phyloP scores from a whole-genome alignment of 2,113 vertebrate species.

The Microtus richardsoni region DNA sequence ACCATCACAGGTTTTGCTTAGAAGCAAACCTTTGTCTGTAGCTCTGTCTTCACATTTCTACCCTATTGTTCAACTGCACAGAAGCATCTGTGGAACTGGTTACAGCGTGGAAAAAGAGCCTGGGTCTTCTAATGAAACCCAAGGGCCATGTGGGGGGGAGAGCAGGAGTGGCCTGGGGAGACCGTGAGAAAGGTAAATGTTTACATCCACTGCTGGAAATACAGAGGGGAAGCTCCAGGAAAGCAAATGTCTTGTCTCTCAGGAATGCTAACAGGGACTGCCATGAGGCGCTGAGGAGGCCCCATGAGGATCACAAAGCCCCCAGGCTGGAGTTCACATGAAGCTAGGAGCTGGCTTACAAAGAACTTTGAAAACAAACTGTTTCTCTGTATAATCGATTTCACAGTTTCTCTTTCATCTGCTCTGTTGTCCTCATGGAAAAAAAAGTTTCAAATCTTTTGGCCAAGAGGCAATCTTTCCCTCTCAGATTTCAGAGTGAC shows the following conservation, averaged over 20 bases:
- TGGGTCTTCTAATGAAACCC: fast-evolving
- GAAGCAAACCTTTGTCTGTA: not conserved
- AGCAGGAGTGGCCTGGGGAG: not conserved
- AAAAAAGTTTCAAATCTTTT: not conserved
- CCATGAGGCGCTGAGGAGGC: not conserved
- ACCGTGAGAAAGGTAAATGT: too few species aligned
- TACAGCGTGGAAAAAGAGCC: not conserved
- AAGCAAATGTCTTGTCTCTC: not conserved
- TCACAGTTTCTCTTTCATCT: not conserved
- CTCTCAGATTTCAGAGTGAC: not conserved
- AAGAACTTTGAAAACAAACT: not conserved
- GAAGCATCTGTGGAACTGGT: not conserved
- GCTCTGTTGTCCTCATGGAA: not conserved
- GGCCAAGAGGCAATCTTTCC: not conserved
- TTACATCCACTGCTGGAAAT: not conserved
- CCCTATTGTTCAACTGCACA: not conserved
- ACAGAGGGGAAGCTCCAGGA: too few species aligned
- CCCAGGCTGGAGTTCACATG: too few species aligned
- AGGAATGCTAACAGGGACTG: not conserved
- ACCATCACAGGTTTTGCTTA: not conserved
- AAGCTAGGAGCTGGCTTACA: not conserved
- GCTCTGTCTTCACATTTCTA: not conserved
- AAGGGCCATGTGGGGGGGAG: fast-evolving
- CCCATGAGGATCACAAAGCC: not conserved
- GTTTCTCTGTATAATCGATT: not conserved